Evolutionary conservation across 2,113 vertebrate species (phyloP).

Genomic region (Rana temporaria): DNA sequence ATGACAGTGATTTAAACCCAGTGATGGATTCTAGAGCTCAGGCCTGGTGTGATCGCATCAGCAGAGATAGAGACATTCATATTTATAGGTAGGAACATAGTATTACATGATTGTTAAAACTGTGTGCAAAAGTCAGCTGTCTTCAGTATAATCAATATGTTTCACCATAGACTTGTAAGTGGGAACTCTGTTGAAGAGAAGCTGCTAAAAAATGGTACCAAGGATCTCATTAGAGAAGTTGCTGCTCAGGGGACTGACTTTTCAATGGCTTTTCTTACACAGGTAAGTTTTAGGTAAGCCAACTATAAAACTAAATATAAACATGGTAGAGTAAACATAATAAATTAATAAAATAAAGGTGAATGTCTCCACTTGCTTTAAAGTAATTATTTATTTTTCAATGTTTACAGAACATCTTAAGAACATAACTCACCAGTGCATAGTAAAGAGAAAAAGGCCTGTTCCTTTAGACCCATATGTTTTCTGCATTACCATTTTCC

Average conservation of each 20-base stretch:
- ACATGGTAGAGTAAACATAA: too few relatives aligned
- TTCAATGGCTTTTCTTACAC: conserved; percentile 90
- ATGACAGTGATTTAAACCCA: conserved; percentile 91
- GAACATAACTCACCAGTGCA: too few relatives aligned
- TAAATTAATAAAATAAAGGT: too few relatives aligned
- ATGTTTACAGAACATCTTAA: too few relatives aligned
- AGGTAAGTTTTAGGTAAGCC: conserved; percentile 69
- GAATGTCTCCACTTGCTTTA: too few relatives aligned
- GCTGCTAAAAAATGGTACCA: conserved; percentile 90
- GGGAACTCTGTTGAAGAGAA: conserved; percentile 94
- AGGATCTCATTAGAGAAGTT: conserved; percentile 92
- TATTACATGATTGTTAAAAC: neutral
- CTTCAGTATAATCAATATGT: neutral
- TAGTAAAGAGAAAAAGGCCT: too few relatives aligned
- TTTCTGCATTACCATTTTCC: too few relatives aligned
- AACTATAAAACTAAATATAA: too few relatives aligned
- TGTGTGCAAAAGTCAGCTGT: neutral
- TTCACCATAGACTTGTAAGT: conserved; percentile 81
- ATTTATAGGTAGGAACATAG: conserved; percentile 84
- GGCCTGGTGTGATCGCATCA: conserved; percentile 92
- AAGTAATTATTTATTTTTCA: too few relatives aligned
- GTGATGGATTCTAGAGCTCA: conserved; percentile 91
- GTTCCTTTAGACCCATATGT: too few relatives aligned
- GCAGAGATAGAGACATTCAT: conserved; percentile 91
- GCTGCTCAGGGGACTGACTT: conserved; percentile 92